Conservation (phyloP, 1,140 invertebrate species). For the Centruroides vittatus region DNA sequence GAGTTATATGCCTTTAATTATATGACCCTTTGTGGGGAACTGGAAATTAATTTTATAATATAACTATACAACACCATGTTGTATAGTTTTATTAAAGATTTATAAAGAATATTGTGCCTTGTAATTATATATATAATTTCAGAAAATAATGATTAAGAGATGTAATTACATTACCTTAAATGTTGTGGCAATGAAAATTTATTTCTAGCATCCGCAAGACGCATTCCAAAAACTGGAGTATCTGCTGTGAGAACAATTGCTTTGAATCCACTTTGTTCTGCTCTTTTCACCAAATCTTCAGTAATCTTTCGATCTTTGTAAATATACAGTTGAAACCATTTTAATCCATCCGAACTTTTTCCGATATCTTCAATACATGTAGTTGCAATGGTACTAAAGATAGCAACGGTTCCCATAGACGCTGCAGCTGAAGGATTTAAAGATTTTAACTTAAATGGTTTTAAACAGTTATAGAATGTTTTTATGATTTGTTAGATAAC, state of each 20-base stretch:
- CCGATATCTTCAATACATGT: constrained; percentile 78
- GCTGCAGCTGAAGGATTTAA: constrained; percentile 46
- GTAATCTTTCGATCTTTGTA: constrained; percentile 67
- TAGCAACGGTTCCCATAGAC: constrained; percentile 55
- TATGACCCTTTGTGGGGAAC: too few relatives aligned
- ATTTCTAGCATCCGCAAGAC: constrained; percentile 64
- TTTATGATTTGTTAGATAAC: too few relatives aligned
- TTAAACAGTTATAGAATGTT: too few relatives aligned
- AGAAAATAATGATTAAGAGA: too few relatives aligned
- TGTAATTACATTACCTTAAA: constrained; percentile 41
- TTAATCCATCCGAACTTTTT: constrained; percentile 51
- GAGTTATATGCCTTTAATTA: too few relatives aligned
- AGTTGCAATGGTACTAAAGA: constrained; percentile 72
- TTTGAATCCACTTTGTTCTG: constrained; percentile 69
- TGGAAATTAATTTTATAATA: too few relatives aligned
- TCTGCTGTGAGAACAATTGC: constrained; percentile 84
- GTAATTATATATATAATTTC: too few relatives aligned
- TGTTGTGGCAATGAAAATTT: constrained; percentile 67
- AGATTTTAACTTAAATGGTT: too few relatives aligned
- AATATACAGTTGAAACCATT: constrained; percentile 87
- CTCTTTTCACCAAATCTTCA: constrained; percentile 52
- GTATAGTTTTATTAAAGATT: too few relatives aligned
- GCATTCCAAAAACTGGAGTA: constrained; percentile 65
- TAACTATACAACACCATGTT: too few relatives aligned
- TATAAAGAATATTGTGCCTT: too few relatives aligned